These are phyloP conservation scores for Condylura cristata DNA, from an alignment of 2,113 vertebrate genomes.

Conservation along the genomic window DNA sequence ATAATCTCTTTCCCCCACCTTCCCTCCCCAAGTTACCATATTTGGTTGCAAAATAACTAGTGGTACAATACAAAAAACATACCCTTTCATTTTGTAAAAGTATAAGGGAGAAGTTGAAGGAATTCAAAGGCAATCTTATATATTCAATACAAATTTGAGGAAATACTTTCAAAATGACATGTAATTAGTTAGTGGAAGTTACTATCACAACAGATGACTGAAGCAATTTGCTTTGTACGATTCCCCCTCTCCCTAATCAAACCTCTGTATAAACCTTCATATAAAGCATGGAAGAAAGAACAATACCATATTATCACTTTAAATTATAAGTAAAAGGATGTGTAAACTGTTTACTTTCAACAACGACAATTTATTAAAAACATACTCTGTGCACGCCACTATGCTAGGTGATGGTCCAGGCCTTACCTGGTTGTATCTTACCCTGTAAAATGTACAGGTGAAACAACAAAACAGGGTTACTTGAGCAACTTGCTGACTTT, in stretches of 20 bases:
- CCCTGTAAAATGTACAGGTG: not conserved
- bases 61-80: slow-evolving; percentile 51
- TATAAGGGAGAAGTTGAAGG: slow-evolving; percentile 78
- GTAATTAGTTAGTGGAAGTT: slow-evolving; percentile 74
- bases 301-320: not conserved
- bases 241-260: slow-evolving; percentile 59
- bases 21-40: not conserved
- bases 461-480: not conserved
- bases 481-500: slow-evolving; percentile 18
- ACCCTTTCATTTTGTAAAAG: slow-evolving; percentile 81
- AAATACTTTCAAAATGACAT: slow-evolving; percentile 73
- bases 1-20: not conserved
- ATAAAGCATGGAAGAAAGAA: not conserved
- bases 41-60: slow-evolving; percentile 66
- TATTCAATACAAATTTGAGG: slow-evolving; percentile 72
- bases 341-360: not conserved
- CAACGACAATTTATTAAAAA: not conserved
- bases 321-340: slow-evolving; percentile 22
- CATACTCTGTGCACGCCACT: slow-evolving; percentile 24
- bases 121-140: slow-evolving; percentile 81
- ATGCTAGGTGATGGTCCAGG: not conserved
- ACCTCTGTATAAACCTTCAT: slow-evolving; percentile 32
- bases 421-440: not conserved
- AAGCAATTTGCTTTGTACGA: slow-evolving; percentile 71
- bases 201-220: slow-evolving; percentile 60